Evolutionary conservation across 1,140 invertebrate genomes (phyloP), one percentile per base, ranked within the genome.

Genomic region (Ctenoplectra terminalis): DNA sequence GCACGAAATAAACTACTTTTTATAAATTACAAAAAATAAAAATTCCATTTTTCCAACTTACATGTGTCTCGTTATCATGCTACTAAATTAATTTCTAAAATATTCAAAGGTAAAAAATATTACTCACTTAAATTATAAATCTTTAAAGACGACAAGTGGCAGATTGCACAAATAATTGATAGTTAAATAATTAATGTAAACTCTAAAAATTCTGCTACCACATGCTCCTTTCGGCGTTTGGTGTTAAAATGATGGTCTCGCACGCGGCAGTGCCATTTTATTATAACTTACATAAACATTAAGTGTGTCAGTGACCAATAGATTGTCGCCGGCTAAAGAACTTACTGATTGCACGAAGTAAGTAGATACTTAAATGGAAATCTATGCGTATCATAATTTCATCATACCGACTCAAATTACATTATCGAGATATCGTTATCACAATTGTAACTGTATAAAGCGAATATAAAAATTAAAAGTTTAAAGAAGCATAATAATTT

Each of bases 101-200:
- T 20, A 43, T 61, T n/a, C 34, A 13, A 46, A 9, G n/a, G 1
- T n/a, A 34, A 34, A 8, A 48, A 34, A 13, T 58, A 43, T 58
- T 73, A 73, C 71, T 73, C 46, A 73, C 56, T 31, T 73, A 17
- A 15, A 15, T 61, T 34, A 60, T 15, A 3, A 15, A 31, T 17
- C 29, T 56, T 29, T 17, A 40, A 26, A 26, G 13, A 1, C 31
- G 29, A 58, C 8, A 72, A 8, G 9, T 43, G 1, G 34, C 26
- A 43, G 2, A 15, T 73, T 9, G 31, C 46, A 23, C 23, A 50
- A 2, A n/a, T 29, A 50, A 34, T 29, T 29, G 29, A 8, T 29
- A 29, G 17, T 40, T 72, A 29, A 31, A 56, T 3, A 17, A 17
- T 17, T 73, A 1, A 46, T 46, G 34, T 34, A 43, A 34, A 58